Evolutionary conservation across 2,113 vertebrate species (phyloP).

Genomic region (Nothoprocta perdicaria): DNA sequence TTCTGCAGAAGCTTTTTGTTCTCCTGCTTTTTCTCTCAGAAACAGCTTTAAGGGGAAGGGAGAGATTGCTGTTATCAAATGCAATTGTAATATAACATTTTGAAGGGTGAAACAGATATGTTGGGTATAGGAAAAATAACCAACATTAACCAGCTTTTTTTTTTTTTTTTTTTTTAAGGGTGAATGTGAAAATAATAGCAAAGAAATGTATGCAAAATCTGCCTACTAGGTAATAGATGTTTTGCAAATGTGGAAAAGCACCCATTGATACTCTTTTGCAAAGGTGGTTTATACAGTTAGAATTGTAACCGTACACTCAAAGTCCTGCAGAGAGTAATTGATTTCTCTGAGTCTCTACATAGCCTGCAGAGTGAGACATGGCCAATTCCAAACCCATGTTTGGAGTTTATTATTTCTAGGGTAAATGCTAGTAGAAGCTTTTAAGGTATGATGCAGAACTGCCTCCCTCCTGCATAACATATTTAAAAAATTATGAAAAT

Average conservation of each 20-base stretch:
- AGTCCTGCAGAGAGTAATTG: background rate
- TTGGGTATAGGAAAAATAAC: background rate
- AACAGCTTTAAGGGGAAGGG: background rate
- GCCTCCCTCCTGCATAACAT: background rate
- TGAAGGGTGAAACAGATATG: background rate
- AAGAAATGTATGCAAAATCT: background rate
- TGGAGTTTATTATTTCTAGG: background rate
- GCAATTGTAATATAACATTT: background rate
- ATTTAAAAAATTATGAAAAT: background rate
- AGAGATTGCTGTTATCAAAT: background rate
- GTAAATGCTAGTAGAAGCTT: background rate
- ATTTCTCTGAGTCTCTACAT: background rate
- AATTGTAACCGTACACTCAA: background rate
- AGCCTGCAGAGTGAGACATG: background rate
- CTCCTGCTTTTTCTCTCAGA: background rate
- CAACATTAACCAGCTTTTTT: background rate
- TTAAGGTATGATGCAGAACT: background rate
- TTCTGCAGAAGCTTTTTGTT: conserved; percentile 3
- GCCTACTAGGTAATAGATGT: background rate
- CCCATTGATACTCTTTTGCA: background rate
- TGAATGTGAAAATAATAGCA: too few species aligned
- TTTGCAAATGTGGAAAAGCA: background rate
- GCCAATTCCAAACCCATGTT: background rate
- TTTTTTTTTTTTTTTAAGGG: too few species aligned
- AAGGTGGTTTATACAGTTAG: background rate